Base-by-base conservation (phyloP, 2,797 vertebrate species). In the Amblyopsis hoosieri region DNA sequence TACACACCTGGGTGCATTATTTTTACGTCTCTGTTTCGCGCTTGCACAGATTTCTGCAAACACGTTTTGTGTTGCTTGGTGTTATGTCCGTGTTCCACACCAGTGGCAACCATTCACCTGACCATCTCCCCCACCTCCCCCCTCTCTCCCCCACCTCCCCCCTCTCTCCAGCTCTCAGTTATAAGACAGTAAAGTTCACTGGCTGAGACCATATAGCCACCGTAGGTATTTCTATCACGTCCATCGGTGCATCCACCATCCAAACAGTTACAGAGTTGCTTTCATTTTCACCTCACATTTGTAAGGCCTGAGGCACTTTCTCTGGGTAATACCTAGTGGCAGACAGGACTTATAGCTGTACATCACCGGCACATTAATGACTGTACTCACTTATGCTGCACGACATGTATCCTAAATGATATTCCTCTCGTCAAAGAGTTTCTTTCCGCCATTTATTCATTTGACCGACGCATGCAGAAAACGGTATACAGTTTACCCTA, bases 201-300 rank as follows among this genome's bases (percentile, higher is more conserved):
- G 60, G 57, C 75, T 62, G 69, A 81, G 75, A 69, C 33, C 55
- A 78, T 82, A 79, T 67, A 51, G 83, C 74, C 86, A 79, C 69
- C 72, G 76, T 79, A 69, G 81, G 78, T 67, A 87, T 89, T 89
- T 89, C 79, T 45, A 71, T 88, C 88, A 85, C 77, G 80, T 88
- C 83, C 74, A 76, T 86, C 84, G 80, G 71, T 79, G 78, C 86
- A 75, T 80, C 72, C 80, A 70, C 70, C 72, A 66, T 76, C 81
- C 79, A 79, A 85, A 86, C 78, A 78, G 82, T 82, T 82, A 79
- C 71, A 73, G 80, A 83, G 85, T 79, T 83, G 74, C 87, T 85
- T 87, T 87, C 83, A 85, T 88, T 90, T 86, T 85, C 78, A 62
- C 74, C 81, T 85, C 78, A 78, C 83, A 84, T 87, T 89, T 88